These are phyloP conservation scores for Pangasius sanitwongsei DNA, from an alignment of 2,797 vertebrate genomes.

Conservation along the genomic window DNA sequence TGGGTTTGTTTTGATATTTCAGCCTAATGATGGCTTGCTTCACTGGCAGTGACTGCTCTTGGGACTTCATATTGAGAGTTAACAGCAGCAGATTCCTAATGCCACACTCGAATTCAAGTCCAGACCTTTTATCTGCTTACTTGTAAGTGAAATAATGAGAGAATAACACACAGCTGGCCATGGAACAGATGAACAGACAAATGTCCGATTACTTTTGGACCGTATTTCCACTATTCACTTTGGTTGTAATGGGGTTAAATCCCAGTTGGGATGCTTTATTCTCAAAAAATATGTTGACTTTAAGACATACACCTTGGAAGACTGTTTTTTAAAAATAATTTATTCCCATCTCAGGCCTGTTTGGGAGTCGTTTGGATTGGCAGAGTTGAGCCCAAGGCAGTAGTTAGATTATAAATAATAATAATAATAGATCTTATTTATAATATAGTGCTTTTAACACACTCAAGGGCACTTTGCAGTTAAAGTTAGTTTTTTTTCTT, in stretches of 20 bases:
- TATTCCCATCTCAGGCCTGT: no score
- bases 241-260: no score
- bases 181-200: neutral
- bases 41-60: constrained; percentile 39
- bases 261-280: neutral
- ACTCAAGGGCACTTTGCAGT: neutral
- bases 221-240: no score
- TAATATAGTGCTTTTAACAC: neutral
- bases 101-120: no score
- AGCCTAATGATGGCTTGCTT: constrained; percentile 40
- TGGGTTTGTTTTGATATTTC: neutral
- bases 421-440: neutral
- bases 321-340: neutral
- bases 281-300: neutral
- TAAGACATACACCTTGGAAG: no score
- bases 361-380: neutral
- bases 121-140: no score
- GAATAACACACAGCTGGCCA: neutral
- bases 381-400: neutral
- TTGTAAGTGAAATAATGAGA: no score
- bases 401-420: neutral
- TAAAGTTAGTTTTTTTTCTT: neutral
- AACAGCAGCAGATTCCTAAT: neutral
- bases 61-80: constrained; percentile 37
- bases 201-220: neutral